Evolutionary conservation across 2,113 vertebrate species (phyloP), one percentile per base, ranked within the genome.

Genomic region (Dasyornis broadbenti): DNA sequence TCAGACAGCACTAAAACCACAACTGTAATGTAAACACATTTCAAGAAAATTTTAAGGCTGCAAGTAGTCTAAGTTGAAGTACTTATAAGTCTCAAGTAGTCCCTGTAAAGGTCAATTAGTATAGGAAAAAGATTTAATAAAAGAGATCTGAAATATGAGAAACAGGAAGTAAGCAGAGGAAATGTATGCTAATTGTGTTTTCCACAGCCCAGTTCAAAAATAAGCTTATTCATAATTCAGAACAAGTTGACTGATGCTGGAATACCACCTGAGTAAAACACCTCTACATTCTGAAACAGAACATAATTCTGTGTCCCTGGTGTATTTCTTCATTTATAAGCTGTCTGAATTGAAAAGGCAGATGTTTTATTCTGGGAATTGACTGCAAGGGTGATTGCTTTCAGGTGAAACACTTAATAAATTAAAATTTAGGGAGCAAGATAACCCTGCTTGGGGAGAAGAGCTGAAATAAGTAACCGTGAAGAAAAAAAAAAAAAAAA

Each of bases 341-440:
- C 90, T 97, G 94, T 93, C 91, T 97, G 93, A 93, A 96, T 96
- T 83, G 88, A 96, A 98, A 97, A 97, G 85, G 76, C 97, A 97
- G 98, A 97, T 98, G 96, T 96, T 97, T 97, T 90, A 95, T 97
- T 96, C 91, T 73, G 97, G 96, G 96, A 98, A 97, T 96, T 98
- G 94, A 95, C 90, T 96, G 68, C 92, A 97, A 91, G 81, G 86
- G 90, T 96, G 96, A 97, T 96, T 97, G 96, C 88, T 97, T 98
- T 98, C 96, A 96, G 95, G 94, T 97, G 95, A 97, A 98, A 96
- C 69, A 95, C 92, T 97, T 98, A 97, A 97, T 97, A 97, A 97
- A 97, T 98, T 97, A 97, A 97, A 98, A 97, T 97, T 95, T 97
- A 95, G 94, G 71, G 95, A 97, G 81, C 69, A 94, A 94, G 85